Percentiles rank a stretch among this genome's conserved stretches.
Evolutionary conservation across 2,797 vertebrate species (phyloP).

Genomic region (Aldrovandia affinis): DNA sequence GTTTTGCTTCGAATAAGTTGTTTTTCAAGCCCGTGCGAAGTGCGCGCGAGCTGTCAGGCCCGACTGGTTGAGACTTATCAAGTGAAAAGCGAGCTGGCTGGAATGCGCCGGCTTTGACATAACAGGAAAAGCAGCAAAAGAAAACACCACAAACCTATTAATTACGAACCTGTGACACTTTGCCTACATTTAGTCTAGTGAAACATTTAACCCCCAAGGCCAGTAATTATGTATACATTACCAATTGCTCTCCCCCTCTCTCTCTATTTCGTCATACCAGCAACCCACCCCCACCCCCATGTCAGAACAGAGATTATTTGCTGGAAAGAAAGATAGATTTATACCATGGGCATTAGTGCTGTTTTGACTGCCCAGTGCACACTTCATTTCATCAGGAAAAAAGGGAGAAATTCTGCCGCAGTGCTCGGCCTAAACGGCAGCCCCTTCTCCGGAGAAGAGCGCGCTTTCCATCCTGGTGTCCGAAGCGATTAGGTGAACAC

Average conservation of each 20-base stretch:
- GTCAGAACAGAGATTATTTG: slow-evolving; percentile 18
- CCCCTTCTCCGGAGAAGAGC: neutral
- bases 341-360: slow-evolving; percentile 17
- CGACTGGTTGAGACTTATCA: slow-evolving; percentile 69
- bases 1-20: neutral
- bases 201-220: slow-evolving; percentile 18
- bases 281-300: neutral
- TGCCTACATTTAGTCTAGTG: slow-evolving; percentile 23
- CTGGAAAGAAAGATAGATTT: slow-evolving; percentile 26
- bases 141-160: slow-evolving; percentile 37
- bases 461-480: neutral
- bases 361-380: slow-evolving; percentile 26
- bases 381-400: slow-evolving; percentile 15
- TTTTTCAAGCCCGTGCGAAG: slow-evolving; percentile 46
- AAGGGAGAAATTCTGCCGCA: neutral
- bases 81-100: slow-evolving; percentile 58
- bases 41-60: slow-evolving; percentile 71
- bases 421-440: neutral
- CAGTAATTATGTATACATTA: slow-evolving; percentile 12
- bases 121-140: slow-evolving; percentile 16
- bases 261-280: neutral
- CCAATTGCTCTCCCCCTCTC: slow-evolving; percentile 1
- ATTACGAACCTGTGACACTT: slow-evolving; percentile 39
- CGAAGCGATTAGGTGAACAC: neutral
- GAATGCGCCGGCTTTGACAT: slow-evolving; percentile 25